Evolutionary conservation across 2,113 vertebrate genomes (phyloP), one percentile per base, ranked within the genome.

Genomic region (Girardinichthys multiradiatus): DNA sequence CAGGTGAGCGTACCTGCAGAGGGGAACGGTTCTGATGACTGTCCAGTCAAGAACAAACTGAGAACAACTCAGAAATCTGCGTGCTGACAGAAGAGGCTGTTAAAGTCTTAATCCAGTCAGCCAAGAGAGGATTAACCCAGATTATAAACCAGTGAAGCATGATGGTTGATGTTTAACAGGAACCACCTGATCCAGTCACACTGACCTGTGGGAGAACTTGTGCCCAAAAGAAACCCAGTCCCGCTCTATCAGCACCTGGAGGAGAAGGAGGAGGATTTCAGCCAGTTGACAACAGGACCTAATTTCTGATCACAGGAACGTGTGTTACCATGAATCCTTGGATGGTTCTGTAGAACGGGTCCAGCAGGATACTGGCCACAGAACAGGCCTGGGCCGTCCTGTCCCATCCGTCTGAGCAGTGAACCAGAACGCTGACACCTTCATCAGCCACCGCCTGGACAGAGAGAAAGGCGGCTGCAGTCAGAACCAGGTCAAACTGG

Each of bases 371-470:
- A 67, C 96, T 95, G 24, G 98, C 97, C 64, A 98, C 93, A 0
- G 97, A 99, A 89, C 97, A 99, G 83, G 96, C 97, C 90, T 99
- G 98, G 17, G 98, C 95, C 0, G 97, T 99, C 64, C 97, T 87
- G 92, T 99, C 98, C 98, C 97, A 99, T 77, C 98, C 98, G 14
- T 99, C 98, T 0, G 98, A 99, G 76, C 98, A 99, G 93, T 99
- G 98, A 21, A 99, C 98, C 74, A 99, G 89, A 68, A 99, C 97
- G 62, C 97, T 99, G 65, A 96, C 88, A 4, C 97, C 97, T 86
- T 99, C 98, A 87, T 99, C 97, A 17, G 96, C 94, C 72, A 99
- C 94, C 12, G 96, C 97, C 97, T 99, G 80, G 1, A 84, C 11
- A n/a, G n/a, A 37, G 26, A 13, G 48, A 24, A n/a, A 24, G 2